A percentile compares a stretch with the other conserved stretches of the same genome.
phyloP scores from a whole-genome alignment of 2,113 vertebrate species.

The Ciconia stormi region DNA sequence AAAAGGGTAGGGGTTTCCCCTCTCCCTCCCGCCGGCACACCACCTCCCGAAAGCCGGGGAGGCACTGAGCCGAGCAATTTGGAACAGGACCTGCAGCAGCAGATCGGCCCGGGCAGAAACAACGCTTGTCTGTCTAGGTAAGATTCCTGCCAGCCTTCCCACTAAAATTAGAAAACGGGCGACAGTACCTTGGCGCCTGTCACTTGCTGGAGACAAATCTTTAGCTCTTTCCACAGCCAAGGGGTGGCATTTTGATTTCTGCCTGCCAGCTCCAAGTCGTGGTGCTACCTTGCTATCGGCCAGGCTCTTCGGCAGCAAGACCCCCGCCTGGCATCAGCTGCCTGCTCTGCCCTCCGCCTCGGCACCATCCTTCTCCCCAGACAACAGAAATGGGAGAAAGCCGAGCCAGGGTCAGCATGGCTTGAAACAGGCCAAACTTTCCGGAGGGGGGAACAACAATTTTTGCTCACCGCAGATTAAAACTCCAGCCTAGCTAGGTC shows the following conservation, averaged over 20 bases:
- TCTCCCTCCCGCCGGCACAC: conserved; percentile 26
- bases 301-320: background rate
- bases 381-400: background rate
- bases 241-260: conserved; percentile 72
- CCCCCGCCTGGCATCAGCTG: background rate
- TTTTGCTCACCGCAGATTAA: rapidly evolving
- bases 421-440: background rate
- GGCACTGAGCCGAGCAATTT: conserved; percentile 66
- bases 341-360: background rate
- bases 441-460: rapidly evolving
- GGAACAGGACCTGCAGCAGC: conserved; percentile 63
- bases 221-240: conserved; percentile 72
- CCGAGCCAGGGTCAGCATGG: rapidly evolving
- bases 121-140: conserved; percentile 78
- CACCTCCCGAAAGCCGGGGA: conserved; percentile 39
- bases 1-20: conserved; percentile 47
- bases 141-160: conserved; percentile 74
- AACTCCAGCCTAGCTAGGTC: background rate
- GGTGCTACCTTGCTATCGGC: background rate
- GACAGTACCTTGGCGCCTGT: conserved; percentile 78
- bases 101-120: conserved; percentile 72
- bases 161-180: conserved; percentile 80
- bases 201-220: conserved; percentile 76
- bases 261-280: conserved; percentile 63
- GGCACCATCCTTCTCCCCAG: background rate